Base-by-base conservation (phyloP, 2,888 invertebrate genomes). In the Synanthedon andrenaeformis region DNA sequence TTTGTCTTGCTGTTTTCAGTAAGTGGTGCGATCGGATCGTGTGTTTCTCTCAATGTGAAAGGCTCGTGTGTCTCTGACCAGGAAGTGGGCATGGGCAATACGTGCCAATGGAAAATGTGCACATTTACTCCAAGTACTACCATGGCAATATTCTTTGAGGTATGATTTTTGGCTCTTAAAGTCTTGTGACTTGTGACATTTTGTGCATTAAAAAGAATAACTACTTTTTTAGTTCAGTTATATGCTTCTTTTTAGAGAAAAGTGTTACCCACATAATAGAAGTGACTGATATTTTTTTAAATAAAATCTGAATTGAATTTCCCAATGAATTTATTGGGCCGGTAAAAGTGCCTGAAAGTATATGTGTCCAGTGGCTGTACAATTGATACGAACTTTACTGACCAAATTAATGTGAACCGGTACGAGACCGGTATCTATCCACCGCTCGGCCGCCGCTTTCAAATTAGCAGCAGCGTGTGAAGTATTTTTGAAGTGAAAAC, bases 51-150 rank as follows among this genome's bases (percentile, higher is more conserved):
- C 61, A 96, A 96, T 69, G 93, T 96, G 58, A 98, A 98, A 77
- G 95, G 95, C 51, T 91, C 95, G 0, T 92, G 93, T 66, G 98
- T 99, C 52, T 96, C 98, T 0, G 99, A 99, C 75, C 96, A 95
- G 59, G 99, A 99, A 87, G 94, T 99, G 66, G 99, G 99, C 54
- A 93, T 99, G 87, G 99, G 98, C 41, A 96, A 96, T 64, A 99
- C 99, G 0, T 94, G 95, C 57, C 97, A 98, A 72, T 99, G 99
- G 99, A 99, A 99, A 84, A 92, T 99, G 88, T 98, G 99, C 80
- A 94, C 97, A 0, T 89, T 99, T 23, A 94, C 92, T 49, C 98
- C 99, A 0, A 96, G 94, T 70, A 94, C 96, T 13, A 98, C 99
- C 0, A 92, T 96, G 72, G 96, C 95, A 4, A 90, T 98, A 64